Base-by-base conservation (phyloP, 2,113 vertebrate species). In the Saccopteryx leptura region DNA sequence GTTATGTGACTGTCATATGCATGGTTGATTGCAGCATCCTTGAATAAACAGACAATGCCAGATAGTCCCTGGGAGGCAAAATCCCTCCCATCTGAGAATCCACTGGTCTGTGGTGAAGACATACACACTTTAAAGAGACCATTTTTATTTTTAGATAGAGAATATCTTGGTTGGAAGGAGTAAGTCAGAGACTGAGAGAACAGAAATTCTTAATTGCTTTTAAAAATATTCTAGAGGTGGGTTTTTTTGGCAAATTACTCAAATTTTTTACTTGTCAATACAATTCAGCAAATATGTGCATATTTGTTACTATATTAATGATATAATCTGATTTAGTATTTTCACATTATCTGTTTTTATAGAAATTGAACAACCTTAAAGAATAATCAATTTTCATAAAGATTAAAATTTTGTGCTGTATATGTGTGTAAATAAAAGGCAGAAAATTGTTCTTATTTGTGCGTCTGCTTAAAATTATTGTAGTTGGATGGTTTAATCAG, bases 121-220 rank as follows among this genome's bases (percentile, higher is more conserved):
- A 21, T 19, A 86, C 1, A 87, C 17, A 68, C 39, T 39, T 39
- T 33, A 46, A 75, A 75, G 46, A 86, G 56, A 63, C 63, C 54
- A 31, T 58, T 83, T 94, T 74, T 4, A n/a, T 74, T 72, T 93
- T 91, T 31, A 50, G 18, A 65, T 28, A 58, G 31, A 54, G 31
- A 96, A 63, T 88, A 84, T 74, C 23, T 90, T 72, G 28, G 10
- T 75, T 90, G 52, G 75, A 93, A 94, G 86, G 71, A 74, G 1
- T 68, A 60, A 46, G 23, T 39, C 79, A 13, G 54, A 88, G 10
- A 68, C 15, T 21, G 13, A 78, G 15, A 66, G 19, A 66, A 87
- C 18, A 52, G 26, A 87, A 79, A 68, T 92, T 87, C n/a, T 79
- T 63, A 61, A 69, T 56, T 92, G 71, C 60, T 75, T 94, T 96